phyloP scores from a whole-genome alignment of 2,113 vertebrate species.

The Zapornia atra region DNA sequence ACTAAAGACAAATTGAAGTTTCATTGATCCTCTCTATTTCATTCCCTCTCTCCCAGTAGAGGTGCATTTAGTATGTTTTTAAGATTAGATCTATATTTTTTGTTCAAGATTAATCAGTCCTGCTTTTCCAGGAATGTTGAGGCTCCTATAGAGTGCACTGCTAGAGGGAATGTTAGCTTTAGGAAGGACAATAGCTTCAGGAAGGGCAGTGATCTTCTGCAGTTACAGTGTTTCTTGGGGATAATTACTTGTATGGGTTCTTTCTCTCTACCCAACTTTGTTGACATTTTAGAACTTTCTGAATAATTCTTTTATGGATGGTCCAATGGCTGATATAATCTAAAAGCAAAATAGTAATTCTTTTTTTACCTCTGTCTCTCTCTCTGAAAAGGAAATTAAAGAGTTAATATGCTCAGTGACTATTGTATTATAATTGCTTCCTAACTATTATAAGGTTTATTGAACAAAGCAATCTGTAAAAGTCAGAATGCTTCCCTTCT shows the following conservation, averaged over 20 bases:
- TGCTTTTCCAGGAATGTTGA: neutral
- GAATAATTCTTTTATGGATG: neutral
- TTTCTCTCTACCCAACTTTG: neutral
- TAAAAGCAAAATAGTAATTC: neutral
- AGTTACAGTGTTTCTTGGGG: neutral
- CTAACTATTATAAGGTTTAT: neutral
- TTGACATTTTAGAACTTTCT: neutral
- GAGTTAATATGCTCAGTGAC: neutral
- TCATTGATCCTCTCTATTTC: neutral
- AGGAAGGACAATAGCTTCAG: neutral
- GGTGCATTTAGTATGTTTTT: neutral
- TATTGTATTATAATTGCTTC: neutral
- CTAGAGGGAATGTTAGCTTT: neutral
- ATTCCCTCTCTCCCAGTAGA: neutral
- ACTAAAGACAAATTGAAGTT: neutral
- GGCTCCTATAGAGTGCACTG: neutral
- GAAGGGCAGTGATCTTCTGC: neutral
- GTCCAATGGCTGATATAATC: neutral
- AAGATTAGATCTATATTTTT: neutral
- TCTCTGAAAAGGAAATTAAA: neutral
- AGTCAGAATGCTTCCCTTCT: neutral
- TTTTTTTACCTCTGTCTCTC: neutral
- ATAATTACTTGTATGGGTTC: neutral
- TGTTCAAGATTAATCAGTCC: neutral
- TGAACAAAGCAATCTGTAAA: neutral